Evolutionary conservation across 1,140 invertebrate genomes (phyloP).

Genomic region (Euwallacea similis): DNA sequence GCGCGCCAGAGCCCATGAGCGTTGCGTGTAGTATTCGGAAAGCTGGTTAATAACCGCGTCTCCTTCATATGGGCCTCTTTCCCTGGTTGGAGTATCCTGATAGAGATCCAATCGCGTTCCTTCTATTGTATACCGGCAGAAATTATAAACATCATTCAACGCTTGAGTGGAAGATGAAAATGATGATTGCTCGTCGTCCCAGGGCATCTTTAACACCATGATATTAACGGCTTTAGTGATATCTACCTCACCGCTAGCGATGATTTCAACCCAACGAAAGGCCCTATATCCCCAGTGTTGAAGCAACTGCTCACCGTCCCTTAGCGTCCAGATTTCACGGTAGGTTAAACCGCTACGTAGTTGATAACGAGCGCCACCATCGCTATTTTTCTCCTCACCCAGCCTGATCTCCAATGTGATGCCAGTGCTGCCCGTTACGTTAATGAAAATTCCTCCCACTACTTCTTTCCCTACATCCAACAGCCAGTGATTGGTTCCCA

Average conservation of each 20-base stretch:
- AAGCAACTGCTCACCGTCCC: conserved; percentile 1
- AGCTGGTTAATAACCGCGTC: conserved; percentile 1
- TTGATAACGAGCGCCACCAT: conserved; percentile 3
- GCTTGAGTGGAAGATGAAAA: conserved; percentile 2
- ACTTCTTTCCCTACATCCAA: conserved; percentile 1
- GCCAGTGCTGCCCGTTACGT: conserved; percentile 2
- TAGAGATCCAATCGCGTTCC: conserved; percentile 1
- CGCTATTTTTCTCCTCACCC: not conserved
- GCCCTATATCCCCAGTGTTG: not conserved
- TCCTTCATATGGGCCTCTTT: conserved; percentile 3
- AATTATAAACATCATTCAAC: not conserved
- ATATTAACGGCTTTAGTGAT: conserved; percentile 1
- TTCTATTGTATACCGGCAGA: conserved; percentile 3
- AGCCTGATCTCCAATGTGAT: not conserved
- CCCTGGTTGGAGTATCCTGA: conserved; percentile 1
- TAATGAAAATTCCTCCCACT: not conserved
- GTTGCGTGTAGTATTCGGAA: conserved; percentile 2
- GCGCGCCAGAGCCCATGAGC: not conserved
- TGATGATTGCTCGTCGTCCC: not conserved
- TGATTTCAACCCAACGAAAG: conserved; percentile 2
- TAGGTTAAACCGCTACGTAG: conserved; percentile 1
- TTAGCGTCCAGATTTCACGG: not conserved
- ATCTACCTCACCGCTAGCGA: not conserved
- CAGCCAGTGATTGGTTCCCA: conserved; percentile 1
- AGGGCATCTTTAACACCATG: not conserved